A percentile compares a stretch with the other conserved stretches of the same genome.
These are phyloP conservation scores for Coptodon rendalli DNA, from an alignment of 2,113 vertebrate genomes.

Conservation along the genomic window DNA sequence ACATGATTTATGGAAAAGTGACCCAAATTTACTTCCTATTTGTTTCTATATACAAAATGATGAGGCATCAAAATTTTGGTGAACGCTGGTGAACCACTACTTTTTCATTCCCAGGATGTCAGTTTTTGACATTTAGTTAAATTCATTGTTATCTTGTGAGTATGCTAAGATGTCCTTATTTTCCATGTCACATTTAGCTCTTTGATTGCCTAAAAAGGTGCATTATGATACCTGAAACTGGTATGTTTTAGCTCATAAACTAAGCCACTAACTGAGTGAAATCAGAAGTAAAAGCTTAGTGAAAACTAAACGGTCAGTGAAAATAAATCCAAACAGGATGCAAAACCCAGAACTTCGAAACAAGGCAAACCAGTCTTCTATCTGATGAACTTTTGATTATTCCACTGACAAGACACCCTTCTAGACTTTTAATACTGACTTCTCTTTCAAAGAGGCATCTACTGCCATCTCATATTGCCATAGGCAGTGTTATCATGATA, in stretches of 20 bases:
- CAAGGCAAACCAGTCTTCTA: not conserved
- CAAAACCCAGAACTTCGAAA: not conserved
- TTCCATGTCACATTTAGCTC: not conserved
- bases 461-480: not conserved
- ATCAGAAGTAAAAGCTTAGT: not conserved
- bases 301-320: not conserved
- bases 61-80: not conserved
- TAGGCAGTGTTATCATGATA: not conserved
- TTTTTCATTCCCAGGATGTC: not conserved
- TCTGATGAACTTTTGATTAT: not conserved
- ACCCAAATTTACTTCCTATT: not conserved
- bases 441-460: not conserved
- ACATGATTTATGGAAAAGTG: not conserved
- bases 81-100: not conserved
- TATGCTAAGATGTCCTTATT: not conserved
- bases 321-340: not conserved
- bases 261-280: not conserved
- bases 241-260: not conserved
- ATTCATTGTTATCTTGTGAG: not conserved
- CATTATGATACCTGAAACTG: not conserved
- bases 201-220: not conserved
- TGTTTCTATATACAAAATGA: not conserved
- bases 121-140: not conserved
- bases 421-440: not conserved
- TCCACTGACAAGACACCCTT: not conserved